These are phyloP conservation scores for Ophion slaviceki DNA, from an alignment of 2,888 invertebrate species.

Conservation along the genomic window DNA sequence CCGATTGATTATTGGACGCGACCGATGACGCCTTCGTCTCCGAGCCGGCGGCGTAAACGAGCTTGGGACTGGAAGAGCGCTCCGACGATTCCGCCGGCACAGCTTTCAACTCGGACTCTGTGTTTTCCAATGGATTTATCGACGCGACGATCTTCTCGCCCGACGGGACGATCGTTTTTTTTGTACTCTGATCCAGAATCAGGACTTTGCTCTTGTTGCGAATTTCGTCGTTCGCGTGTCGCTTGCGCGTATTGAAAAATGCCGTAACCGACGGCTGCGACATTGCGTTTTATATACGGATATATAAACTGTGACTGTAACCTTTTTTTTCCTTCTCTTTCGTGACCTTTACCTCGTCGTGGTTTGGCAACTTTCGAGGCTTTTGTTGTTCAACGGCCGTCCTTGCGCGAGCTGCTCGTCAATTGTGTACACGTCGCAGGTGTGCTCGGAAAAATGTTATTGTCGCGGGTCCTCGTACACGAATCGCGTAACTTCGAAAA, in stretches of 20 bases:
- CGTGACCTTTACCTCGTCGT: conserved; percentile 28
- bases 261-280: conserved; percentile 91
- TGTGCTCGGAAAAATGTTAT: neutral
- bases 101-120: conserved; percentile 48
- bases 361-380: conserved; percentile 6
- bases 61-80: conserved; percentile 68
- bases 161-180: conserved; percentile 69
- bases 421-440: neutral
- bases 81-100: conserved; percentile 60
- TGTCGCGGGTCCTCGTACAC: neutral
- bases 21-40: conserved; percentile 67
- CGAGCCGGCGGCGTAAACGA: conserved; percentile 58
- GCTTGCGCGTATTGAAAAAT: conserved; percentile 91
- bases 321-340: conserved; percentile 13
- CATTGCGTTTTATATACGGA: conserved; percentile 84
- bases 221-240: conserved; percentile 89
- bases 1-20: conserved; percentile 76
- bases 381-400: conserved; percentile 6
- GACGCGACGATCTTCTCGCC: conserved; percentile 61
- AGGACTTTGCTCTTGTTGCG: conserved; percentile 82
- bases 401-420: neutral
- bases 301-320: conserved; percentile 56
- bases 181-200: conserved; percentile 83
- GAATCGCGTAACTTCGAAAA: neutral
- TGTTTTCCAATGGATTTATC: conserved; percentile 54